phyloP scores from a whole-genome alignment of 2,797 vertebrate species.

The Pangasius krempfi region DNA sequence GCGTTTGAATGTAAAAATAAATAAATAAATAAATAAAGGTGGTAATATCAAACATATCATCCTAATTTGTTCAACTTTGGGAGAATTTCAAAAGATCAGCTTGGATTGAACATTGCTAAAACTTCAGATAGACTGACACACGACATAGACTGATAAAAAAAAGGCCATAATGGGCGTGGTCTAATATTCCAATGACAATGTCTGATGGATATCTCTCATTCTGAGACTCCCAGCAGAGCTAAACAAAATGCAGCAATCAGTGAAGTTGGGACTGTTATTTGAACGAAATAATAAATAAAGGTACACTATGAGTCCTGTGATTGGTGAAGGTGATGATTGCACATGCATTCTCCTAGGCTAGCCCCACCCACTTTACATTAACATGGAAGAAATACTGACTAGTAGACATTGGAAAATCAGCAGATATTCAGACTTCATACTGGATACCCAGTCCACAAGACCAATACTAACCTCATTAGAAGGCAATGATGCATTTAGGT shows the following conservation, averaged over 20 bases:
- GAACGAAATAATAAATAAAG: not conserved
- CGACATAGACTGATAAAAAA: not conserved
- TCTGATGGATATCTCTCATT: not conserved
- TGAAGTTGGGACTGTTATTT: not conserved
- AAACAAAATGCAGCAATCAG: not conserved
- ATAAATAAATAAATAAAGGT: not conserved
- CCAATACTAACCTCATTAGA: slow-evolving; percentile 9
- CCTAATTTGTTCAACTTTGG: not conserved
- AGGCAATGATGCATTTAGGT: not conserved
- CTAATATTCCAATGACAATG: not conserved
- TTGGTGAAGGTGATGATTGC: not conserved
- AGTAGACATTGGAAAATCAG: not conserved
- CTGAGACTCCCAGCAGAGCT: not conserved
- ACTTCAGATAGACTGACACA: not conserved
- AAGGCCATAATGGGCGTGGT: not conserved
- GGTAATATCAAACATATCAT: not conserved
- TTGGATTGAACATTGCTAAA: not conserved
- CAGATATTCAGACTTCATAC: not conserved
- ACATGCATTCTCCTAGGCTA: not conserved
- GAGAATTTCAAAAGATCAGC: not conserved
- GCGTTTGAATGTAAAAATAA: not conserved
- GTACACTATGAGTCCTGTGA: not conserved
- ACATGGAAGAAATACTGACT: not conserved
- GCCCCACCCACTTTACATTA: not conserved
- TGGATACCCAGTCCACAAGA: not conserved